These are phyloP conservation scores for Mactra quadrangularis DNA, from an alignment of 1,140 invertebrate genomes.

Conservation along the genomic window DNA sequence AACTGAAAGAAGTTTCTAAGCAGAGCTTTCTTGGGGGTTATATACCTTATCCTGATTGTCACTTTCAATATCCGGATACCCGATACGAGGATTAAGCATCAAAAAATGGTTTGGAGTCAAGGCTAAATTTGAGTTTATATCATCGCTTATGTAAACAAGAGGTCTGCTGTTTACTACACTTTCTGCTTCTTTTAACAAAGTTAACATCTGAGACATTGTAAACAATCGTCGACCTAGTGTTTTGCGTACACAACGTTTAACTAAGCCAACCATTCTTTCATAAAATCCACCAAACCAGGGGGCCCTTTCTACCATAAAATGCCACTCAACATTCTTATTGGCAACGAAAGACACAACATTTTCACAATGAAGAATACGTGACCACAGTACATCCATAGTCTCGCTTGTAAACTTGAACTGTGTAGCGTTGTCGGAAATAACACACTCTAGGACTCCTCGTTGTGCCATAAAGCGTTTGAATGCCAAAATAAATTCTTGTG, in stretches of 20 bases:
- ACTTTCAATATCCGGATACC: not conserved
- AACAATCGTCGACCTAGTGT: not conserved
- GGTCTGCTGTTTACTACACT: slow-evolving; percentile 40
- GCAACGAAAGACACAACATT: not conserved
- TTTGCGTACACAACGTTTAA: slow-evolving; percentile 2
- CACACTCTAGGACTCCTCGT: not conserved
- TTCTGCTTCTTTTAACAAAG: slow-evolving; percentile 3
- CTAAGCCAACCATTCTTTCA: not conserved
- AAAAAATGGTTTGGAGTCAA: slow-evolving; percentile 28
- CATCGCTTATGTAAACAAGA: slow-evolving; percentile 18
- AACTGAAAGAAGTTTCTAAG: not conserved
- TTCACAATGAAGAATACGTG: not conserved
- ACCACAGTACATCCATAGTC: not conserved
- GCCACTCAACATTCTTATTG: not conserved
- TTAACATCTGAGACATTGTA: not conserved
- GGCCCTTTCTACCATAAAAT: slow-evolving; percentile 5
- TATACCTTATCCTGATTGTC: slow-evolving; percentile 13
- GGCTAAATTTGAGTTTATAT: slow-evolving; percentile 25
- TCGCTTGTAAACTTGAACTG: slow-evolving; percentile 16
- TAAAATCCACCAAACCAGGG: slow-evolving; percentile 15
- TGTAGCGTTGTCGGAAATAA: slow-evolving; percentile 21
- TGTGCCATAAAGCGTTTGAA: slow-evolving; percentile 2
- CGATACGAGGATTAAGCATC: not conserved
- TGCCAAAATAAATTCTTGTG: slow-evolving; percentile 3
- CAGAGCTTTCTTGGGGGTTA: slow-evolving; percentile 1